Evolutionary conservation across 2,888 invertebrate species (phyloP).

Genomic region (Archips xylosteana): DNA sequence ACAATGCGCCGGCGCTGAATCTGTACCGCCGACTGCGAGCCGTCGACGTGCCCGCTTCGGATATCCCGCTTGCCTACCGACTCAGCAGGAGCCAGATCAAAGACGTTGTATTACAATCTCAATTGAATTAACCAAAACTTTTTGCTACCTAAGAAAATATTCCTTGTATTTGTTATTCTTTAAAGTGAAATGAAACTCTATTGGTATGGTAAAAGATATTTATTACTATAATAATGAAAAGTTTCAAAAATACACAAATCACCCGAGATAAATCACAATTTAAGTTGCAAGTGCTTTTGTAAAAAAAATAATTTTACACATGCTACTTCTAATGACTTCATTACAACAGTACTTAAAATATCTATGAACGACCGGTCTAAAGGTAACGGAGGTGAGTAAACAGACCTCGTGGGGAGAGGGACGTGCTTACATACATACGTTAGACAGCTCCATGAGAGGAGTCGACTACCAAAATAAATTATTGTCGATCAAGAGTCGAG

Average conservation of each 20-base stretch:
- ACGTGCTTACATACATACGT: slow-evolving; percentile 41
- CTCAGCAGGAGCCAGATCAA: not conserved
- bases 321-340: slow-evolving; percentile 50
- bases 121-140: not conserved
- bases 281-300: slow-evolving; percentile 58
- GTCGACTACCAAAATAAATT: slow-evolving; percentile 73
- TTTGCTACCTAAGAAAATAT: not conserved
- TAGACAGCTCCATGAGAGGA: slow-evolving; percentile 43
- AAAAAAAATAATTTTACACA: slow-evolving; percentile 57
- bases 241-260: slow-evolving; percentile 70
- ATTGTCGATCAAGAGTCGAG: slow-evolving; percentile 64
- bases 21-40: not conserved
- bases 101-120: not conserved
- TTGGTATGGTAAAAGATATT: slow-evolving; percentile 54
- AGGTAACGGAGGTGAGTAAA: slow-evolving; percentile 42
- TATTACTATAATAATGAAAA: slow-evolving; percentile 61
- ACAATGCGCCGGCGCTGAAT: not conserved
- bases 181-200: slow-evolving; percentile 32
- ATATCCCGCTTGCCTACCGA: not conserved
- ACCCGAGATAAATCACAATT: slow-evolving; percentile 63
- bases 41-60: not conserved
- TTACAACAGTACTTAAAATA: slow-evolving; percentile 51
- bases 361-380: slow-evolving; percentile 51
- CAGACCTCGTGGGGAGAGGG: slow-evolving; percentile 35
- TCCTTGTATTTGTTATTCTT: not conserved